Evolutionary conservation across 2,797 vertebrate genomes (phyloP), one percentile per base, ranked within the genome.

Genomic region (Rachycentron canadum): DNA sequence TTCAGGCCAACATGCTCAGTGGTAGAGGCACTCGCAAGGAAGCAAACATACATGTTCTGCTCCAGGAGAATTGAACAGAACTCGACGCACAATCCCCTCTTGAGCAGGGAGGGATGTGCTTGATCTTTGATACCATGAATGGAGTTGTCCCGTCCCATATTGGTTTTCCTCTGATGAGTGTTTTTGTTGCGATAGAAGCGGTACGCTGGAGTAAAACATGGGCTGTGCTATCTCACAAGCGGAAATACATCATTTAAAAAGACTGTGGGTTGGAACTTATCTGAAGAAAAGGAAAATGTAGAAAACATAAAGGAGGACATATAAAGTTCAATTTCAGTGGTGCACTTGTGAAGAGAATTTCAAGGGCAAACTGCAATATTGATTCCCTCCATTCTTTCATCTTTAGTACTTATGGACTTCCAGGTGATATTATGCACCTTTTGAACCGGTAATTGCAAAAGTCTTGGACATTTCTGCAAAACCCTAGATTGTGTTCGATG

Each of bases 41-140:
- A 17, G 28, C 52, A 84, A 86, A 85, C 73, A 68, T 47, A 43
- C 14, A 8, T 16, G 13, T 17, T 61, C 61, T 32, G 58, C 23
- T 75, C 9, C 41, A 6, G 58, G 66, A 75, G 53, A 70, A 69
- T 65, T 41, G 63, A 73, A n/a, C n/a, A 72, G 55, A 80, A 60
- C 60, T 62, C 67, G 1, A 47, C 0, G 14, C 59, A 43, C 36
- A 36, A 34, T 79, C 85, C 68, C 65, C 71, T 83, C 84, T 78
- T 40, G 53, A 83, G 32, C 32, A 32, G 3, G 62, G 69, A 34
- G 65, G 69, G 83, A 75, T 23, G 60, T 69, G 75, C 83, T 87
- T 90, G 81, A 88, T 84, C 76, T 84, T 57, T 70, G 81, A 76
- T 84, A 74, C 73, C 70, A 38, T 61, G 61, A 85, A 81, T 63